Percentiles rank a stretch among this genome's conserved stretches.
These are phyloP conservation scores for Esperia sulphurella DNA, from an alignment of 2,888 invertebrate species.

Conservation along the genomic window DNA sequence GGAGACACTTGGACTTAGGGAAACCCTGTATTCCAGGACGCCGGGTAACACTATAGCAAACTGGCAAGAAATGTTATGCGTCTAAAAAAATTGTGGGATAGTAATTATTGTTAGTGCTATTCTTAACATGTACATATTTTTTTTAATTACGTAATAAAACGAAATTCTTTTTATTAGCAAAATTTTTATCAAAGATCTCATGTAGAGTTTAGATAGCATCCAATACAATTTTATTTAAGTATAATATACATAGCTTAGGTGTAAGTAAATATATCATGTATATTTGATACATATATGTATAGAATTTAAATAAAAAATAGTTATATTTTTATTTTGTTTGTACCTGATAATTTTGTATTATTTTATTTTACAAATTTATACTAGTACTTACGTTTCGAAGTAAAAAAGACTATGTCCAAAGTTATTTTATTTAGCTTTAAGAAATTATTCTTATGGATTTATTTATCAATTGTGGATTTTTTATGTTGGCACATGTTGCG, in stretches of 20 bases:
- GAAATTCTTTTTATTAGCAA: background rate
- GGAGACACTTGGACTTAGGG: too few species aligned
- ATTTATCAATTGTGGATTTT: background rate
- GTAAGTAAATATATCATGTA: background rate
- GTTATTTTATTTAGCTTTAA: background rate
- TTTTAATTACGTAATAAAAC: too few species aligned
- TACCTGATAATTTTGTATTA: slow-evolving; percentile 1
- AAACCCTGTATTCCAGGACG: too few species aligned
- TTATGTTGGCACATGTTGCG: too few species aligned
- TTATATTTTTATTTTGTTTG: background rate
- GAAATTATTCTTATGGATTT: background rate
- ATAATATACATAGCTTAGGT: background rate
- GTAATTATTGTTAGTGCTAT: too few species aligned
- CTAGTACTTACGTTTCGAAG: background rate
- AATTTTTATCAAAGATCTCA: background rate
- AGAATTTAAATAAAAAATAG: background rate
- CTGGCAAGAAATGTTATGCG: too few species aligned
- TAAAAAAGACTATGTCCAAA: background rate
- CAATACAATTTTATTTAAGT: background rate
- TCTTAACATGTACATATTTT: too few species aligned
- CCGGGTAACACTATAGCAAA: too few species aligned
- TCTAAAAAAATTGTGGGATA: too few species aligned
- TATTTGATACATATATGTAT: background rate
- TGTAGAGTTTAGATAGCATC: background rate
- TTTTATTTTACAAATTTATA: background rate